Evolutionary conservation across 2,797 vertebrate genomes (phyloP), one percentile per base, ranked within the genome.

Genomic region (Myotis pilosus): DNA sequence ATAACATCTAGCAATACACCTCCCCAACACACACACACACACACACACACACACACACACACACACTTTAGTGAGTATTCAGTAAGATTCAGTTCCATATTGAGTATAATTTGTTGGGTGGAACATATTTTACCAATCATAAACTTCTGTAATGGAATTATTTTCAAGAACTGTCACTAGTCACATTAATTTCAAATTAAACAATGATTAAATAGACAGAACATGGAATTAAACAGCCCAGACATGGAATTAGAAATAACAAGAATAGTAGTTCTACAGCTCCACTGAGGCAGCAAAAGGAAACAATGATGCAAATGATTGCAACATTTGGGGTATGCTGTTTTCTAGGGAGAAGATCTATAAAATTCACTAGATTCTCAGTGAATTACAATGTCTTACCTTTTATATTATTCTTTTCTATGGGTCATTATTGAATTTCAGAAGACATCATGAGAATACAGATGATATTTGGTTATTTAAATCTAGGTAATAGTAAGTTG

Each of bases 121-220:
- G 75, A 93, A 95, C 90, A 95, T 80, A 92, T 93, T 94, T 97
- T 95, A 97, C 95, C 82, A 89, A 91, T 64, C 60, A 94, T 90
- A 96, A 97, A 74, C 49, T 79, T 92, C 95, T 87, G 60, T 91
- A 89, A 90, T 83, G 30, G n/a, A 94, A 90, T 95, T 86, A 62
- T 84, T 95, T 94, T 94, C 38, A 95, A 11, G 10, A 92, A 90
- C 79, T 89, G 28, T 92, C 79, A 92, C 41, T 28, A 91, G 86
- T 95, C 82, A 87, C 36, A 88, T 49, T 87, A 49, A 89, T 95
- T 96, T 87, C 75, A 90, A 93, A 57, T 78, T 69, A 57, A 82
- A 57, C 23, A 92, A 81, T 41, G 79, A 94, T 68, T 94, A 94
- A 96, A 74, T 49, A 95, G 68, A 88, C 49, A 86, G 49, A 94